Evolutionary conservation across 2,888 invertebrate genomes (phyloP), one percentile per base, ranked within the genome.

Genomic region (Dilophus febrilis): DNA sequence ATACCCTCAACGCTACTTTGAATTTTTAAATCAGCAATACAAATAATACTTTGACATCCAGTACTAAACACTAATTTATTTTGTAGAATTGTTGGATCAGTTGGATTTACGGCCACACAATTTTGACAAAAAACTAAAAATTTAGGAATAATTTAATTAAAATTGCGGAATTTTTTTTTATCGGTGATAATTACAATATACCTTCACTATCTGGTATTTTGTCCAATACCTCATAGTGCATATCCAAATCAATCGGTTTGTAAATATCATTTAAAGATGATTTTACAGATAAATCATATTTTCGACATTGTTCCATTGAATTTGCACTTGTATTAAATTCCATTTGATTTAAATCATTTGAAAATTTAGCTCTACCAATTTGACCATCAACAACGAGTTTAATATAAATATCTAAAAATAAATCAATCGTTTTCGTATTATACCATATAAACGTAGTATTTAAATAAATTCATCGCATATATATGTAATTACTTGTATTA

Each of bases 51-150:
- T 29, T 50, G 51, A 33, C 63, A 63, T 2, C 62, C 63, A 1
- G 61, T 63, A 44, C 58, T 61, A 40, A 63, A 63, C 16, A 56
- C 57, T 11, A 62, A 58, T 43, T 58, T 61, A 41, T 61, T 54
- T 0, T 49, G 45, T 36, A 48, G 52, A 1, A 53, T 50, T 43
- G 53, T 55, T 3, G 57, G 49, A 42, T 59, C 60, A 6, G 50
- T 50, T 1, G 62, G 62, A 56, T 61, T 60, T 2, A 63, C 54
- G 3, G 60, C 58, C 2, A 56, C 60, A 40, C 62, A 63, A 4
- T 48, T 54, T 18, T 58, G 56, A 41, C 62, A 63, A 46, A 62
- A 63, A 3, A 46, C 60, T 60, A 16, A 29, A 35, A 33, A 35
- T 22, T 31, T 38, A 12, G n/a, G 12, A 18, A 29, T 10, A 12